A percentile compares a stretch with the other conserved stretches of the same genome.
phyloP scores from a whole-genome alignment of 2,888 invertebrate genomes.

The Noctua fimbriata region DNA sequence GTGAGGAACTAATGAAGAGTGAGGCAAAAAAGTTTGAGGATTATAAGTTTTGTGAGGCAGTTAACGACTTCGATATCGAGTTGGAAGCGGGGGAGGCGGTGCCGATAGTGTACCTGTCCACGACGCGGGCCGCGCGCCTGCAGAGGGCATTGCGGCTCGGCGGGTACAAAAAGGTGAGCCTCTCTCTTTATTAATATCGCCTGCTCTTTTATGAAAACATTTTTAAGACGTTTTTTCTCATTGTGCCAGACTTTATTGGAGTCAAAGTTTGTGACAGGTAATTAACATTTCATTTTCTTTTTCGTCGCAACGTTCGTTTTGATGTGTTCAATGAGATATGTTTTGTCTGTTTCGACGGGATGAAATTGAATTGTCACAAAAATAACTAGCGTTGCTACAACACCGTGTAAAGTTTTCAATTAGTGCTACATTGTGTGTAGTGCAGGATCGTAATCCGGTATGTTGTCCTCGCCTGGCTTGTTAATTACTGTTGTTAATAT shows the following conservation, averaged over 20 bases:
- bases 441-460: constrained; percentile 50
- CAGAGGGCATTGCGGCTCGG: constrained; percentile 90
- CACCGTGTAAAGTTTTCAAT: constrained; percentile 70
- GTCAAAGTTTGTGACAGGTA: constrained; percentile 73
- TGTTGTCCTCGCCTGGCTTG: constrained; percentile 63
- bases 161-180: constrained; percentile 90
- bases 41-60: constrained; percentile 87
- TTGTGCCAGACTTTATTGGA: constrained; percentile 61
- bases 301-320: constrained; percentile 26
- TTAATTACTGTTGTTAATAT: constrained; percentile 67
- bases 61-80: constrained; percentile 88
- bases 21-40: constrained; percentile 83
- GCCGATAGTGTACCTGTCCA: constrained; percentile 88
- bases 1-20: constrained; percentile 84
- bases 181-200: constrained; percentile 63
- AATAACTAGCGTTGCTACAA: constrained; percentile 59
- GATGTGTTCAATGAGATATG: constrained; percentile 56
- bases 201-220: constrained; percentile 63
- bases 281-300: constrained; percentile 73
- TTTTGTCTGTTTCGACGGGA: constrained; percentile 67
- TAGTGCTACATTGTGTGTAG: constrained; percentile 55
- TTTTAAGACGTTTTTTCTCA: constrained; percentile 62
- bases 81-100: constrained; percentile 84
- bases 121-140: constrained; percentile 88
- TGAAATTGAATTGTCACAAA: constrained; percentile 71